Conservation (phyloP, 2,888 invertebrate genomes). For the Ornithoptera priamus region DNA sequence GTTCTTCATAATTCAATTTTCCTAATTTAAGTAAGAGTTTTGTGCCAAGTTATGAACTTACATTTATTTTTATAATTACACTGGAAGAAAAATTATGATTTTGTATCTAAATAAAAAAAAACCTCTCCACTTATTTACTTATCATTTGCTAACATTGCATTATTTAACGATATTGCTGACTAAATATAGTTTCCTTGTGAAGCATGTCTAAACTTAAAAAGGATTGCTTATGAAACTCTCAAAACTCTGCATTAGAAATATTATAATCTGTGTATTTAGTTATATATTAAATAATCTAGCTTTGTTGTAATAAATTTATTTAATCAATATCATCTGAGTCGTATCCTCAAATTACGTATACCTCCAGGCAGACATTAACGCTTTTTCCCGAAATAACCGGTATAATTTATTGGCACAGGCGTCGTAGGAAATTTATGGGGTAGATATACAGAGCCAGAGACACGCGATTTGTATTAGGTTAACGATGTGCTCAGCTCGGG, state of each 20-base stretch:
- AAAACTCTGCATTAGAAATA: too few species aligned
- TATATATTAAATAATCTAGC: too few species aligned
- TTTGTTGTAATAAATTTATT: too few species aligned
- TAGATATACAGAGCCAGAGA: neutral
- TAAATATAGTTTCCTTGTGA: too few species aligned
- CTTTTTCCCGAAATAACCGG: neutral
- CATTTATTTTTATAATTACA: neutral
- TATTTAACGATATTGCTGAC: too few species aligned
- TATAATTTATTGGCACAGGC: conserved; percentile 1
- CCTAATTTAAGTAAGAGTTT: neutral
- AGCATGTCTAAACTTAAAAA: too few species aligned
- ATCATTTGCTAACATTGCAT: too few species aligned
- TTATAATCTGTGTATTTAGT: too few species aligned
- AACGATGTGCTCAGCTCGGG: conserved; percentile 1
- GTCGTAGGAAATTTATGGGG: conserved; percentile 1
- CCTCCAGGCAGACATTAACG: neutral
- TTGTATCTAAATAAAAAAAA: neutral
- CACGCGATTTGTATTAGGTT: conserved; percentile 2
- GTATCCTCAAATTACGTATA: neutral
- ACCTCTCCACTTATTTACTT: neutral
- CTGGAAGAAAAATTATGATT: neutral
- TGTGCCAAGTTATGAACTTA: neutral
- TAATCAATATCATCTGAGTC: neutral
- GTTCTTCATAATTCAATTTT: neutral
- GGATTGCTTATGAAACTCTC: too few species aligned